Percentiles rank a stretch among this genome's conserved stretches.
Evolutionary conservation across 2,113 vertebrate genomes (phyloP).

Genomic region (Pedetes capensis): DNA sequence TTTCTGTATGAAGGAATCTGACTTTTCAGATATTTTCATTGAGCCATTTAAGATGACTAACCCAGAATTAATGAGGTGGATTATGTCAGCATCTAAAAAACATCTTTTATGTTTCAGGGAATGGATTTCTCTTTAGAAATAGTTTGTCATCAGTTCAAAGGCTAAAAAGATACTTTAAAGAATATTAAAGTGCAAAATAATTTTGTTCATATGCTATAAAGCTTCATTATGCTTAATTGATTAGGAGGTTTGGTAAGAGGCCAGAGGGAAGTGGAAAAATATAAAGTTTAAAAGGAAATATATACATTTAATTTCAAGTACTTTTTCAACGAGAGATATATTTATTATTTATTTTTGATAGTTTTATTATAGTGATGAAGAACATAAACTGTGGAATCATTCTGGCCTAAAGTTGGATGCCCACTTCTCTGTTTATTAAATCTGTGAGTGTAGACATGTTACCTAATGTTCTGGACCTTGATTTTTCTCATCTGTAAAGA

Average conservation of each 20-base stretch:
- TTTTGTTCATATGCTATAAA: conserved; percentile 3
- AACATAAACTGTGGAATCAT: background rate
- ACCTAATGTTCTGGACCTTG: background rate
- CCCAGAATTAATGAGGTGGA: background rate
- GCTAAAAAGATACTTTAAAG: conserved; percentile 22
- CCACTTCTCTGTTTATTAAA: background rate
- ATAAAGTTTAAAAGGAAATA: conserved; percentile 3
- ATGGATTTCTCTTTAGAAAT: conserved; percentile 39
- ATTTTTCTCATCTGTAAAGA: background rate
- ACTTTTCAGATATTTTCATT: background rate
- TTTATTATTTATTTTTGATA: conserved; percentile 3
- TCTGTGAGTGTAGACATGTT: background rate
- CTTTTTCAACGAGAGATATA: background rate
- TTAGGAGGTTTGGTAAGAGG: background rate
- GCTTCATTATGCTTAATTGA: conserved; percentile 50
- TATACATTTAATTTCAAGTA: background rate
- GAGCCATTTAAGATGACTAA: conserved; percentile 32
- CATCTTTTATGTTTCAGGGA: conserved; percentile 3
- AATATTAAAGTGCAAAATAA: conserved; percentile 47
- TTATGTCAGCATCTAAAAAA: conserved; percentile 23
- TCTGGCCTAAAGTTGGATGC: background rate
- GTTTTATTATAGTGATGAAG: background rate
- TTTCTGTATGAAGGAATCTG: conserved; percentile 23
- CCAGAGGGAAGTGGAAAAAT: conserved; percentile 18
- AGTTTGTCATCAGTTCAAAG: conserved; percentile 10